Conservation (phyloP, 1,140 invertebrate genomes). For the Monomorium pharaonis region DNA sequence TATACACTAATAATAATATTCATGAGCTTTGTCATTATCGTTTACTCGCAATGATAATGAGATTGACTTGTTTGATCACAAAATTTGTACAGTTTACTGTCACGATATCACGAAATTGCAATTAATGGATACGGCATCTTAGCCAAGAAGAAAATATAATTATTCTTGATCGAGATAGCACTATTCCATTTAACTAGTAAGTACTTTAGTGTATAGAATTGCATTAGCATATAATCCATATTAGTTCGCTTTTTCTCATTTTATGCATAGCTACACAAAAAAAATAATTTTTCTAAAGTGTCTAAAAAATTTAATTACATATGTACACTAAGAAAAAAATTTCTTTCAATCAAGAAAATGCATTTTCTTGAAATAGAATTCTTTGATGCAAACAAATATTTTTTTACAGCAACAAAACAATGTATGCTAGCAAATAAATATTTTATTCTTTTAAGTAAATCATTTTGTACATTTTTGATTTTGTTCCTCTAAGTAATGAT, state of each 20-base stretch:
- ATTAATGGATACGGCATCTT: constrained; percentile 50
- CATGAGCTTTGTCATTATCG: not conserved
- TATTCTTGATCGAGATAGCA: constrained; percentile 35
- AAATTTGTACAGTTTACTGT: constrained; percentile 27
- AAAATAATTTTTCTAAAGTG: no score
- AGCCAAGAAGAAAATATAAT: constrained; percentile 45
- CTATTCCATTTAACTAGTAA: not conserved
- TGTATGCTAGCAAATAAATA: no score
- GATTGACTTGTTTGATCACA: constrained; percentile 18
- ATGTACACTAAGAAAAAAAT: no score
- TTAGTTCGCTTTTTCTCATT: not conserved
- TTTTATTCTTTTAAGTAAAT: no score
- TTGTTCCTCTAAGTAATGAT: no score
- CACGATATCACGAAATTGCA: constrained; percentile 59
- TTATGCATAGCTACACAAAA: not conserved
- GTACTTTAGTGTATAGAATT: not conserved
- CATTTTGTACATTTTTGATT: no score
- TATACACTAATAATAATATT: not conserved
- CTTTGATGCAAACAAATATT: no score
- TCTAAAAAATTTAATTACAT: no score
- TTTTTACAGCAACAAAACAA: no score
- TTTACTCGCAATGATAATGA: constrained; percentile 3
- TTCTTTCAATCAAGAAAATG: no score
- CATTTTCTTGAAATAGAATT: no score
- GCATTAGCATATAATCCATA: not conserved